Conservation (phyloP, 1,140 invertebrate species). For the Drosophila virilis region DNA sequence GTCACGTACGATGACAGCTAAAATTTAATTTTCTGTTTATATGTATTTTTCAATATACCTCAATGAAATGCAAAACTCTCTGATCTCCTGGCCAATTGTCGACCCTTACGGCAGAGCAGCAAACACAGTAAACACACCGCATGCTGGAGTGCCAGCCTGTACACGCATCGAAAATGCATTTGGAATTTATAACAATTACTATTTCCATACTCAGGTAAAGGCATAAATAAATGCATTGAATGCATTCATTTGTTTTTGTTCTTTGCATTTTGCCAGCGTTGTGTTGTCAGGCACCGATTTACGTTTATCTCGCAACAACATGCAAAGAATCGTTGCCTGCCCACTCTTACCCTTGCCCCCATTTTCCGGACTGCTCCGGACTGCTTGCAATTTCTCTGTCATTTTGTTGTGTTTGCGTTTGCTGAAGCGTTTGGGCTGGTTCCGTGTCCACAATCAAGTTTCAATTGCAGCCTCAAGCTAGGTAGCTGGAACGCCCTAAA, state of each 20-base stretch:
- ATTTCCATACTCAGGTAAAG: conserved; percentile 20
- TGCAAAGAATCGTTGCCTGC: conserved; percentile 34
- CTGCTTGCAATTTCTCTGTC: conserved; percentile 10
- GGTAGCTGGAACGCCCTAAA: conserved; percentile 9
- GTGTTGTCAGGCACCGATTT: conserved; percentile 24
- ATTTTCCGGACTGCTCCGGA: background rate
- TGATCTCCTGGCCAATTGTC: conserved; percentile 58
- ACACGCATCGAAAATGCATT: conserved; percentile 50
- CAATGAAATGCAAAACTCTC: conserved; percentile 47
- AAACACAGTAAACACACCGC: background rate
- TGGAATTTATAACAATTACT: conserved; percentile 43
- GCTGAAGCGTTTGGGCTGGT: conserved; percentile 6
- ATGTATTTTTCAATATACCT: conserved; percentile 59
- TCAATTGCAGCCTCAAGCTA: conserved; percentile 41
- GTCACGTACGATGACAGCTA: conserved; percentile 53
- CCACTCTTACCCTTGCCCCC: background rate
- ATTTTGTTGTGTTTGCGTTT: conserved; percentile 32
- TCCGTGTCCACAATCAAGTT: conserved; percentile 28
- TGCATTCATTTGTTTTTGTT: conserved; percentile 28
- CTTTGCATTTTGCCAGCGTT: conserved; percentile 20
- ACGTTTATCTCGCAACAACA: conserved; percentile 53
- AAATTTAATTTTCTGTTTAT: conserved; percentile 72
- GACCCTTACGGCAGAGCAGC: conserved; percentile 18
- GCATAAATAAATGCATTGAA: conserved; percentile 48
- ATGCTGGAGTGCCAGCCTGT: background rate